Percentiles rank a stretch among this genome's conserved stretches.
Conservation (phyloP, 2,888 invertebrate genomes). For the Cryptosula pallasiana region DNA sequence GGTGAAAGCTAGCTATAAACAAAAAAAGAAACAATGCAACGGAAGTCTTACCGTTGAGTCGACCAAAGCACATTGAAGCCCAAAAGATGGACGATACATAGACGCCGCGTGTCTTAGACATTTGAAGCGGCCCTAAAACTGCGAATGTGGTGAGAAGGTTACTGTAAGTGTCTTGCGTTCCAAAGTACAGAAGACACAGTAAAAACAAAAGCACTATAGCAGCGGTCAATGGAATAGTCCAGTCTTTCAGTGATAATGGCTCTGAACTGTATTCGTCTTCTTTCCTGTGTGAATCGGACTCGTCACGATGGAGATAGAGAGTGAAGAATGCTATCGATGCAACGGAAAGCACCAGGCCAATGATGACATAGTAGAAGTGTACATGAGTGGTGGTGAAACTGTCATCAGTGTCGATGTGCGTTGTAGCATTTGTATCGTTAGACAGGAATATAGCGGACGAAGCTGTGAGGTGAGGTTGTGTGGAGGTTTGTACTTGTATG, state of each 20-base stretch:
- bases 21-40: too few species aligned
- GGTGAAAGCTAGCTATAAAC: too few species aligned
- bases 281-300: background rate
- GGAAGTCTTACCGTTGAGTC: slow-evolving; percentile 20
- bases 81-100: slow-evolving; percentile 16
- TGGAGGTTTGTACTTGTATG: too few species aligned
- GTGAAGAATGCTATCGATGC: slow-evolving; percentile 3
- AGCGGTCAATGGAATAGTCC: background rate
- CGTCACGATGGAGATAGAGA: background rate
- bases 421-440: too few species aligned
- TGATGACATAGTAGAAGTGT: slow-evolving; percentile 7
- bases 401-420: background rate
- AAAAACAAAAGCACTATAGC: background rate
- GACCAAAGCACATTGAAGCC: slow-evolving; percentile 22
- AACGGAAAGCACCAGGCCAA: background rate
- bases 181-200: slow-evolving; percentile 24
- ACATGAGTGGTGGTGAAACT: slow-evolving; percentile 16
- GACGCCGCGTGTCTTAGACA: slow-evolving; percentile 4
- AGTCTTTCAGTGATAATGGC: background rate
- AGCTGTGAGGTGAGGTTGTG: too few species aligned
- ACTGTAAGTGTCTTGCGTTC: slow-evolving; percentile 20
- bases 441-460: too few species aligned
- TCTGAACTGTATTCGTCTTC: background rate
- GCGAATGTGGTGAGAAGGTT: slow-evolving; percentile 23
- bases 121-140: background rate